Percentiles rank a stretch among this genome's conserved stretches.
phyloP scores from a whole-genome alignment of 2,888 invertebrate species.

The Chymomyza amoena region DNA sequence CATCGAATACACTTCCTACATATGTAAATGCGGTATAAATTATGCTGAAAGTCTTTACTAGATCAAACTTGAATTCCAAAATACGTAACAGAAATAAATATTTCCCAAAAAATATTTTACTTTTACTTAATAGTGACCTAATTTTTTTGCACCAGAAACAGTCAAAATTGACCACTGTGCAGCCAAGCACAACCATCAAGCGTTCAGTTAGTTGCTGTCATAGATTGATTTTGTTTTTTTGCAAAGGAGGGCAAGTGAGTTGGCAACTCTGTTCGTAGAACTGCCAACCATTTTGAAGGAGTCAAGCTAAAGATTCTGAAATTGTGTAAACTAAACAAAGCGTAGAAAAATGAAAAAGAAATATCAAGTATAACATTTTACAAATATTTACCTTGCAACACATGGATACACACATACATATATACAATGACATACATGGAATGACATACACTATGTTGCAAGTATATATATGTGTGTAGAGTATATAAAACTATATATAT shows the following conservation, averaged over 20 bases:
- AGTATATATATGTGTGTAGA: background rate
- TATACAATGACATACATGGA: background rate
- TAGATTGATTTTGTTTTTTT: slow-evolving; percentile 53
- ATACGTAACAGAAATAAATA: no score
- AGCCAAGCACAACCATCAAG: background rate
- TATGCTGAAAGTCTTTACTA: no score
- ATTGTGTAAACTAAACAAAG: slow-evolving; percentile 26
- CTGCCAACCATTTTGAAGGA: slow-evolving; percentile 17
- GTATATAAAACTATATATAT: background rate
- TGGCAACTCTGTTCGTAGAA: background rate
- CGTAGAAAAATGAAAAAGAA: background rate
- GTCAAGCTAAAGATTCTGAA: slow-evolving; percentile 22
- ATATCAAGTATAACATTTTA: slow-evolving; percentile 20
- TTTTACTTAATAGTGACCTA: no score
- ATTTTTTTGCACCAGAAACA: no score
- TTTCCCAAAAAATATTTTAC: no score
- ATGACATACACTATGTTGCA: no score
- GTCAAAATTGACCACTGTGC: background rate
- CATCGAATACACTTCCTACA: no score
- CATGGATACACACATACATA: background rate
- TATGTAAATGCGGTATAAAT: no score
- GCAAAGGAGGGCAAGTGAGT: background rate
- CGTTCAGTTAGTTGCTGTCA: slow-evolving; percentile 44
- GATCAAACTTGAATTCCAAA: no score
- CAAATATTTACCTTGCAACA: slow-evolving; percentile 56